Percentiles rank a stretch among this genome's conserved stretches.
Conservation (phyloP, 2,113 vertebrate genomes). For the Malurus cyaneus region DNA sequence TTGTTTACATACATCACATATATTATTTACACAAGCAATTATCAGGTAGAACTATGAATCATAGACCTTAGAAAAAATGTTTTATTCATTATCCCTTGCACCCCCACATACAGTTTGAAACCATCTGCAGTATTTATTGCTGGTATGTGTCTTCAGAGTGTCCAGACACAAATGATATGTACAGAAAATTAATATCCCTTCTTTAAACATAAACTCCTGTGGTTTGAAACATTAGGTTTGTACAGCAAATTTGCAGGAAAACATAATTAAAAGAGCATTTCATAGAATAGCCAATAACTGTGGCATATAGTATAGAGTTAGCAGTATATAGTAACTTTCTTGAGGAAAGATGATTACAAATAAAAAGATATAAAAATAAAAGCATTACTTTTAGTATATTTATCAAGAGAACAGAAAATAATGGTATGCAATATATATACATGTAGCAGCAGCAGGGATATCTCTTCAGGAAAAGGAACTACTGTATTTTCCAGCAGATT, state of each 20-base stretch:
- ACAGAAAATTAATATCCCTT: background rate
- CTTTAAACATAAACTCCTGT: background rate
- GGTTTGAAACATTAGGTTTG: background rate
- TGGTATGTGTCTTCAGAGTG: background rate
- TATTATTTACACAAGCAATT: background rate
- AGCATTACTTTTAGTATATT: background rate
- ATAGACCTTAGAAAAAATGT: background rate
- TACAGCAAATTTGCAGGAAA: background rate
- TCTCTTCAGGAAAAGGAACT: background rate
- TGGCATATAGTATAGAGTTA: background rate
- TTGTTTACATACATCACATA: background rate
- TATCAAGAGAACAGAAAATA: background rate
- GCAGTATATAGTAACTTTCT: background rate
- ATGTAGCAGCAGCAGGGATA: background rate
- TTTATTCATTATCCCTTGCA: background rate
- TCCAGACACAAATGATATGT: background rate
- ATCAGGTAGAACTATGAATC: background rate
- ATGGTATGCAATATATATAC: background rate
- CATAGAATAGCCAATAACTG: background rate
- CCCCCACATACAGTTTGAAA: background rate
- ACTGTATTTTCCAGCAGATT: background rate
- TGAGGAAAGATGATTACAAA: background rate
- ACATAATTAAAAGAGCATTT: background rate
- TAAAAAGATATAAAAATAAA: background rate
- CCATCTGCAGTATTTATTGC: background rate